Percentiles rank a stretch among this genome's conserved stretches.
These are phyloP conservation scores for Centruroides sculpturatus DNA, from an alignment of 1,140 invertebrate genomes.

Conservation along the genomic window DNA sequence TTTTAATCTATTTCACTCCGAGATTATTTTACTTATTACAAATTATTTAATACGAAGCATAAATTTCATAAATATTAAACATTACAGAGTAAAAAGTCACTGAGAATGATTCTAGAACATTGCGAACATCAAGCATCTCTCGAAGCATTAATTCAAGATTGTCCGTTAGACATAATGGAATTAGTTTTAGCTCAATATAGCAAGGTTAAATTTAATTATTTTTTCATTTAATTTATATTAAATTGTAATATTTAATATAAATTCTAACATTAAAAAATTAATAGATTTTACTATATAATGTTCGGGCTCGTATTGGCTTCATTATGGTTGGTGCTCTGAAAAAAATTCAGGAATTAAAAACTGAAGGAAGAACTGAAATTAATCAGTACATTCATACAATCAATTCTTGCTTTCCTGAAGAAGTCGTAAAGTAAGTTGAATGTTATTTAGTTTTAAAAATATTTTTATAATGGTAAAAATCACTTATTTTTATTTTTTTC, in stretches of 20 bases:
- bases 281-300: slow-evolving; percentile 57
- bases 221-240: neutral
- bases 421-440: slow-evolving; percentile 53
- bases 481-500: too few relatives aligned
- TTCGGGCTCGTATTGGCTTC: slow-evolving; percentile 56
- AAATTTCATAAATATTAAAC: too few relatives aligned
- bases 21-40: too few relatives aligned
- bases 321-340: slow-evolving; percentile 59
- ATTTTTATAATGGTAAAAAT: too few relatives aligned
- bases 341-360: slow-evolving; percentile 58
- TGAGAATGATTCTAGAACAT: too few relatives aligned
- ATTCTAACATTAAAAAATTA: neutral
- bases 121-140: too few relatives aligned
- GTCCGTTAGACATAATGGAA: too few relatives aligned
- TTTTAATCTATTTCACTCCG: too few relatives aligned
- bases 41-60: too few relatives aligned
- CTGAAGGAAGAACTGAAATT: slow-evolving; percentile 49
- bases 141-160: too few relatives aligned
- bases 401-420: slow-evolving; percentile 69
- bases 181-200: slow-evolving; percentile 51
- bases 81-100: too few relatives aligned
- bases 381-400: slow-evolving; percentile 61
- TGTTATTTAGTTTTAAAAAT: too few relatives aligned
- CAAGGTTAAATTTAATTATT: slow-evolving; percentile 39
- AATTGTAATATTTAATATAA: neutral